Conservation (phyloP, 2,888 invertebrate genomes). For the Cheilosia vulpina region DNA sequence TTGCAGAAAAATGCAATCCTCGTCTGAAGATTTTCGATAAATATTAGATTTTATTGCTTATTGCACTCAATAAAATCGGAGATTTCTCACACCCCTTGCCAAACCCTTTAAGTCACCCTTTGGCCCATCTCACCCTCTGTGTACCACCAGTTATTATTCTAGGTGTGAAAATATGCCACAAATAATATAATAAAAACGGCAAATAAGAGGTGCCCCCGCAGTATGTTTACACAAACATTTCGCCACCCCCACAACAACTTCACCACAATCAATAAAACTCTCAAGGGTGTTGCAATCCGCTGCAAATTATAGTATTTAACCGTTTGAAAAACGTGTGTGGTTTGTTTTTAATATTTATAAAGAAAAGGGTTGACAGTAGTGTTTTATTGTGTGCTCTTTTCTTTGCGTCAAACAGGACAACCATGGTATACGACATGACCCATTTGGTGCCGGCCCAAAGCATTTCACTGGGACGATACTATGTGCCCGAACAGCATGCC, state of each 20-base stretch:
- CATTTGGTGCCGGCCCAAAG: constrained; percentile 82
- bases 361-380: constrained; percentile 51
- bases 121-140: constrained; percentile 10
- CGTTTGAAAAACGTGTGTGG: constrained; percentile 44
- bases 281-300: constrained; percentile 52
- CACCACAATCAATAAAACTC: constrained; percentile 12
- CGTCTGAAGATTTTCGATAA: constrained; percentile 73
- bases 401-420: constrained; percentile 38
- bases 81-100: constrained; percentile 19
- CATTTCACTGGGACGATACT: constrained; percentile 82
- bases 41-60: constrained; percentile 80
- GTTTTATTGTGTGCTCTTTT: constrained; percentile 29
- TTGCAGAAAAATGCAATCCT: constrained; percentile 18
- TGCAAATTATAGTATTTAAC: constrained; percentile 63
- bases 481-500: constrained; percentile 80
- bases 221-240: constrained; percentile 67
- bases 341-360: constrained; percentile 39
- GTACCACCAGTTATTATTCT: constrained; percentile 59
- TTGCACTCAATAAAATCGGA: constrained; percentile 76
- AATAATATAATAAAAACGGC: constrained; percentile 78
- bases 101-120: constrained; percentile 47
- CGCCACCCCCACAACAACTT: constrained; percentile 48
- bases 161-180: constrained; percentile 82
- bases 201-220: constrained; percentile 72
- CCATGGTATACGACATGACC: constrained; percentile 83